Evolutionary conservation across 2,113 vertebrate species (phyloP).

Genomic region (Sarotherodon lohbergeri): DNA sequence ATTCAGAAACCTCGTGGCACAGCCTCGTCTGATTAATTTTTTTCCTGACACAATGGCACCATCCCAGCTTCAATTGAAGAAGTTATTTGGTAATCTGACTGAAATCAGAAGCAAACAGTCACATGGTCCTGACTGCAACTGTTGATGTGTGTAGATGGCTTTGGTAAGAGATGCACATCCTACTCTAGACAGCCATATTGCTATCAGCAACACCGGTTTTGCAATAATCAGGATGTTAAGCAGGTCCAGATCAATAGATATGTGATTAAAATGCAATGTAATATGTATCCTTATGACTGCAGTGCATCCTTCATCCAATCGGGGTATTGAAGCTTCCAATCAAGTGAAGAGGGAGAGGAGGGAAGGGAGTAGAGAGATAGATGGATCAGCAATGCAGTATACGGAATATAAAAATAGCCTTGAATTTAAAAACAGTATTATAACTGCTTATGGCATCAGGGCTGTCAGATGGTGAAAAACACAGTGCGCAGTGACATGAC

Average conservation of each 20-base stretch:
- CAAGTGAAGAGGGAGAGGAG: neutral
- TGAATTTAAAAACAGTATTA: constrained; percentile 4
- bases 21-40: neutral
- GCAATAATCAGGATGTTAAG: constrained; percentile 23
- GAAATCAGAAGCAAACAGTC: neutral
- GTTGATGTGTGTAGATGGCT: neutral
- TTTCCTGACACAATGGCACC: neutral
- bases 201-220: neutral
- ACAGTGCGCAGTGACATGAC: neutral
- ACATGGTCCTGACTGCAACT: neutral
- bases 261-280: constrained; percentile 31
- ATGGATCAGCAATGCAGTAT: constrained; percentile 28
- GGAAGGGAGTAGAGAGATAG: neutral
- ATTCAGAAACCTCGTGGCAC: neutral
- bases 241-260: constrained; percentile 38
- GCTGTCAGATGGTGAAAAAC: constrained; percentile 1
- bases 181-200: neutral
- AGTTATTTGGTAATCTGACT: neutral
- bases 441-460: neutral
- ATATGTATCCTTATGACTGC: constrained; percentile 16
- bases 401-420: constrained; percentile 10
- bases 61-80: neutral
- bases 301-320: constrained; percentile 28
- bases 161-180: constrained; percentile 2
- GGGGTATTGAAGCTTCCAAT: constrained; percentile 35